phyloP scores from a whole-genome alignment of 2,888 invertebrate species.

The Coenonympha glycerion region DNA sequence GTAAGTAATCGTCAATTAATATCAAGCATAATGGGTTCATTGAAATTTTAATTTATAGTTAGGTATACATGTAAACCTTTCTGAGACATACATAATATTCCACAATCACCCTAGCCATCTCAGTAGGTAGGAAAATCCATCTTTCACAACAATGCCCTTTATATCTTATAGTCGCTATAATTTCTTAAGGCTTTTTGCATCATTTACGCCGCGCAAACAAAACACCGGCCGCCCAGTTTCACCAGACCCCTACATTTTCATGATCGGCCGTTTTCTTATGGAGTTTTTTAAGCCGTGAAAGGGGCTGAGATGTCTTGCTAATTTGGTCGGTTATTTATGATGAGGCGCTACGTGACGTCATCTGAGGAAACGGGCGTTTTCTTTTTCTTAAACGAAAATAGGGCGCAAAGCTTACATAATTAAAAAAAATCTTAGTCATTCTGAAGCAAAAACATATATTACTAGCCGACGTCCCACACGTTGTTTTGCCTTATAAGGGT shows the following conservation, averaged over 20 bases:
- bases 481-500: too few species aligned
- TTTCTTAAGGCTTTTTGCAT: constrained; percentile 47
- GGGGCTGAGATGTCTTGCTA: constrained; percentile 31
- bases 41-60: too few species aligned
- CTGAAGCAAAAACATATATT: too few species aligned
- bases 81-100: not conserved
- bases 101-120: constrained; percentile 24
- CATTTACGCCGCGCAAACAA: constrained; percentile 51
- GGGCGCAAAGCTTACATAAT: not conserved
- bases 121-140: not conserved
- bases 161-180: constrained; percentile 23
- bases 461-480: too few species aligned
- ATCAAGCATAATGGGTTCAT: too few species aligned
- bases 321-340: constrained; percentile 34
- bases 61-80: too few species aligned
- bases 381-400: constrained; percentile 10
- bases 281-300: constrained; percentile 18
- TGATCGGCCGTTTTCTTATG: constrained; percentile 23
- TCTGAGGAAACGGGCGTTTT: constrained; percentile 35
- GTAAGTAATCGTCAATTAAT: too few species aligned
- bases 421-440: not conserved
- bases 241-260: constrained; percentile 31
- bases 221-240: constrained; percentile 37
- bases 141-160: constrained; percentile 18
- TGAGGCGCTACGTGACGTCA: constrained; percentile 35